phyloP scores from a whole-genome alignment of 2,113 vertebrate species.

The Strix uralensis region DNA sequence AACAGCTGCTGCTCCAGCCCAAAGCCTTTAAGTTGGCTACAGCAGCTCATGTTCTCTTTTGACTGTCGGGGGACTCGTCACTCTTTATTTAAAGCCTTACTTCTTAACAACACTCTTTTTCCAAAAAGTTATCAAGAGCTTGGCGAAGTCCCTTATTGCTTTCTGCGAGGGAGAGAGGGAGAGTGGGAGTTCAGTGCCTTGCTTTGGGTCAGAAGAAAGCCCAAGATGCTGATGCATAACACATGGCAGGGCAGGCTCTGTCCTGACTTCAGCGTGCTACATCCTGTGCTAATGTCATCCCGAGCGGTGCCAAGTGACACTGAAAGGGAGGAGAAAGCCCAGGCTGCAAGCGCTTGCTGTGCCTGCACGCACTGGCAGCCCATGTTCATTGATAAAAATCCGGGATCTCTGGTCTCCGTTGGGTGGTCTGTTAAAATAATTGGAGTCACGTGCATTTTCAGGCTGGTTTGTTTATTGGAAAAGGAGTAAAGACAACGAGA shows the following conservation, averaged over 20 bases:
- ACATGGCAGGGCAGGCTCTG: conserved; percentile 12
- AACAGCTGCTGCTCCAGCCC: neutral
- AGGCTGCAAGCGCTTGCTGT: neutral
- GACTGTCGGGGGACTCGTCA: neutral
- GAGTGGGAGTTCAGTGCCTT: conserved; percentile 28
- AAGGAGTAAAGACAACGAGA: conserved; percentile 53
- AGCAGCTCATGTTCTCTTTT: neutral
- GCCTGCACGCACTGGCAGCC: neutral
- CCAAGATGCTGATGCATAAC: conserved; percentile 34
- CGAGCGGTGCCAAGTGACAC: neutral
- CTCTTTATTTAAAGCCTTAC: neutral
- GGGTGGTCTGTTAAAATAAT: neutral
- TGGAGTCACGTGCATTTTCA: neutral
- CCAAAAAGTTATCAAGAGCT: conserved; percentile 50
- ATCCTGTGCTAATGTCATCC: neutral
- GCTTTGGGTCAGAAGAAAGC: conserved; percentile 17
- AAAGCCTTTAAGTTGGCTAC: neutral
- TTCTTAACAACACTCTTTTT: conserved; percentile 38
- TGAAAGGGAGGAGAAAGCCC: neutral
- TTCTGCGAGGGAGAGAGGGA: neutral
- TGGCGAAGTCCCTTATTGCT: neutral
- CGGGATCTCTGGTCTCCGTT: neutral
- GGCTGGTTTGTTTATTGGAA: conserved; percentile 68
- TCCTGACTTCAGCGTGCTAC: neutral
- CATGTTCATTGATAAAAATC: neutral